phyloP scores from a whole-genome alignment of 2,113 vertebrate species.

The Myodes glareolus region DNA sequence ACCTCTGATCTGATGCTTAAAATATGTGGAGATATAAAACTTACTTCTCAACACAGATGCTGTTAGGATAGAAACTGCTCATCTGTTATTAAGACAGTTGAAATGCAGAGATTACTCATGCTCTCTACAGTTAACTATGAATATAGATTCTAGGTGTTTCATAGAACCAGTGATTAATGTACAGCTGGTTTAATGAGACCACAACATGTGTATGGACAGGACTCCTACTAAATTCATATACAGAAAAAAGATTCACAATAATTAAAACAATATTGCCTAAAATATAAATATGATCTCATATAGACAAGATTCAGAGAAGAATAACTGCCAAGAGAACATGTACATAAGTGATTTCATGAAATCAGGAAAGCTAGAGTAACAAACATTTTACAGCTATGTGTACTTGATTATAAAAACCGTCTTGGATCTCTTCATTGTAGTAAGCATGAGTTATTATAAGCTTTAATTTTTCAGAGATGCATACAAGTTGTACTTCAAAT shows the following conservation, averaged over 20 bases:
- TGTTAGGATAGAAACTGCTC: not conserved
- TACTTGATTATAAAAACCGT: not conserved
- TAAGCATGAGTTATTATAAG: not conserved
- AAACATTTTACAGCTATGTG: not conserved
- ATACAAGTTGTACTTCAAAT: not conserved
- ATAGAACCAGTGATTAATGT: not conserved
- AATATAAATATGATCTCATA: not conserved
- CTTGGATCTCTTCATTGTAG: not conserved
- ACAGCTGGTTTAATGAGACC: slow-evolving; percentile 56
- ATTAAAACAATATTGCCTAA: slow-evolving; percentile 25
- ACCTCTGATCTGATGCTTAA: not conserved
- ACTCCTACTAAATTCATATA: not conserved
- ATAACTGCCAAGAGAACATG: not conserved
- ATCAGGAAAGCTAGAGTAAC: not conserved
- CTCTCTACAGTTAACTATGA: slow-evolving; percentile 41
- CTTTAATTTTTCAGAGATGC: not conserved
- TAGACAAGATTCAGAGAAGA: not conserved
- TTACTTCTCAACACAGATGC: not conserved
- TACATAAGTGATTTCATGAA: not conserved
- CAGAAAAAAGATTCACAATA: not conserved
- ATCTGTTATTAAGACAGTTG: slow-evolving; percentile 6
- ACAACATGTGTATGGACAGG: not conserved
- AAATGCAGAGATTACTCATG: slow-evolving; percentile 15
- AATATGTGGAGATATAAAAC: not conserved
- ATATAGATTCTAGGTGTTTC: not conserved